Evolutionary conservation across 2,888 invertebrate species (phyloP).

Genomic region (Invenusta paracnida): DNA sequence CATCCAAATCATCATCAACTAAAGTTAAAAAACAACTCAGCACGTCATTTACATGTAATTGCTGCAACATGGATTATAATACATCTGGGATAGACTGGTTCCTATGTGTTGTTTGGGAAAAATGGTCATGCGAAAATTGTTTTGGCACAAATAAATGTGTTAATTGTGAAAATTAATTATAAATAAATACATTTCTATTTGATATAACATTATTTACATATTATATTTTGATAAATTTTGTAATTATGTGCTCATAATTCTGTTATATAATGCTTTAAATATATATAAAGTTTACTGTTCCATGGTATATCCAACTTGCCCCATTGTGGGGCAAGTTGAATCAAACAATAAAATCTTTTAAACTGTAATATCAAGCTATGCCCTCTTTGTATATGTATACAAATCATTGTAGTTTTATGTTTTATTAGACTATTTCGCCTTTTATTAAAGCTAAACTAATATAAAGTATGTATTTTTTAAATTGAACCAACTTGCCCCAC

Average conservation of each 20-base stretch:
- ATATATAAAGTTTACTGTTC: constrained; percentile 21
- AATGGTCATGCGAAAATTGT: constrained; percentile 14
- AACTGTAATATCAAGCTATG: constrained; percentile 18
- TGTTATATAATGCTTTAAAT: constrained; percentile 29
- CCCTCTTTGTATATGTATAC: background rate
- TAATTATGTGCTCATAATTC: constrained; percentile 18
- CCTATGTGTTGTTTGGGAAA: constrained; percentile 15
- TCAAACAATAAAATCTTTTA: constrained; percentile 29
- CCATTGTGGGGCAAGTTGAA: constrained; percentile 23
- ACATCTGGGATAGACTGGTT: constrained; percentile 21
- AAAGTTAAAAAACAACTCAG: background rate
- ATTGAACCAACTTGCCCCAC: constrained; percentile 2
- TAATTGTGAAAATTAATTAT: constrained; percentile 29
- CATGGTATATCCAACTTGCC: constrained; percentile 21
- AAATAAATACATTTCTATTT: constrained; percentile 22
- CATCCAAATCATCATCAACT: background rate
- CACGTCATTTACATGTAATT: background rate
- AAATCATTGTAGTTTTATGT: constrained; percentile 25
- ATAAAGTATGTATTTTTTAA: constrained; percentile 29
- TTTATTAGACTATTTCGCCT: constrained; percentile 6
- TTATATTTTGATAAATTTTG: constrained; percentile 23
- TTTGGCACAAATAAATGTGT: constrained; percentile 29
- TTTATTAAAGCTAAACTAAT: constrained; percentile 26
- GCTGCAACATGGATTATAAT: background rate
- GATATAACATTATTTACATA: constrained; percentile 19